Conservation (phyloP, 30 jellyfish, hydroid and myxozoan species). For the Aurelia sp. region DNA sequence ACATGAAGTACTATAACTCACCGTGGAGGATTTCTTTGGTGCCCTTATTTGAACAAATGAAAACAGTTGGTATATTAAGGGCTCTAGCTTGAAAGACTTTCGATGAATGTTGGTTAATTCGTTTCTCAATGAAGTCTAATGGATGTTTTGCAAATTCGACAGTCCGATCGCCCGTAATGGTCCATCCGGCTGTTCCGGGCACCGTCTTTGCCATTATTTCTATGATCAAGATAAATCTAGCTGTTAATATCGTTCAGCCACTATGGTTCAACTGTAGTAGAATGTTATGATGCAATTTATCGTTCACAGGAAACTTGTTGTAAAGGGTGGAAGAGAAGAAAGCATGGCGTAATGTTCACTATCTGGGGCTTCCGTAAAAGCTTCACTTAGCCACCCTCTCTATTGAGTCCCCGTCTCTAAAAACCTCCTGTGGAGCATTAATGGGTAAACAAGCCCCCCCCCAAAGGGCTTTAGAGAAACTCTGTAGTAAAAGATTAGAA, state of each 20-base stretch:
- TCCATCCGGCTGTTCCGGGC: conserved; percentile 97
- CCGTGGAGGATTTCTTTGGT: conserved; percentile 74
- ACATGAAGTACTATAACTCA: neutral
- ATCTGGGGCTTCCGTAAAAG: too few relatives aligned
- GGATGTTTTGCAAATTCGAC: conserved; percentile 93
- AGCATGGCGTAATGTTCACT: too few relatives aligned
- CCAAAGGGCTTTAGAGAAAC: too few relatives aligned
- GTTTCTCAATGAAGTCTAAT: conserved; percentile 73
- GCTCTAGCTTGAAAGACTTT: conserved; percentile 85
- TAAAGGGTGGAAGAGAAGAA: too few relatives aligned
- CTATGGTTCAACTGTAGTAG: too few relatives aligned
- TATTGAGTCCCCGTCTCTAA: too few relatives aligned
- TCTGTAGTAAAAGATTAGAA: too few relatives aligned
- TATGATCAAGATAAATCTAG: neutral
- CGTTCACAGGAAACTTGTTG: neutral
- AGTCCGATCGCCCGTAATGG: conserved; percentile 90
- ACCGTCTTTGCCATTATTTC: conserved; percentile 45
- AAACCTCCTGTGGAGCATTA: too few relatives aligned
- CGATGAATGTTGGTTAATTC: conserved; percentile 68
- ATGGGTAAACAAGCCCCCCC: too few relatives aligned
- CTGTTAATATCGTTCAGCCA: neutral
- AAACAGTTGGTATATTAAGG: conserved; percentile 85
- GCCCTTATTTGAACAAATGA: conserved; percentile 89
- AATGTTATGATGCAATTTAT: neutral
- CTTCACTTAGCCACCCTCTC: too few relatives aligned